A percentile compares a stretch with the other conserved stretches of the same genome.
Conservation (phyloP, 2,888 invertebrate genomes). For the Microdon myrmicae region DNA sequence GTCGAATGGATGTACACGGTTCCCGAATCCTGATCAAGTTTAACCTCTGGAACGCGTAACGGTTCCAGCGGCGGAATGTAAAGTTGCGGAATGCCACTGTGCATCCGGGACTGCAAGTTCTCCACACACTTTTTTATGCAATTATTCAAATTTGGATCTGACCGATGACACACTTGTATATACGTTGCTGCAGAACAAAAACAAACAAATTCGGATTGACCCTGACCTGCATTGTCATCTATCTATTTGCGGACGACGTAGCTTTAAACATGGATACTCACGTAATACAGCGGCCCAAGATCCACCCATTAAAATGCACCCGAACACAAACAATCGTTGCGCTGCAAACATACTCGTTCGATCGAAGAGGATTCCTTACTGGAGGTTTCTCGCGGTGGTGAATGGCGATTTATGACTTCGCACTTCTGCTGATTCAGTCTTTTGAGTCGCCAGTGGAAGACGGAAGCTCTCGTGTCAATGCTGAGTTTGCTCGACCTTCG, state of each 20-base stretch:
- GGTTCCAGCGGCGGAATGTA: conserved; percentile 79
- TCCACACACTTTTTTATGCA: conserved; percentile 74
- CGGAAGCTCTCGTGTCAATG: too few species aligned
- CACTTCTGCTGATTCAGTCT: too few species aligned
- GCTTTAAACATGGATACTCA: too few species aligned
- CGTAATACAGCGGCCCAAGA: conserved; percentile 17
- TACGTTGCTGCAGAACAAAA: conserved; percentile 71
- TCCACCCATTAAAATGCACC: conserved; percentile 18
- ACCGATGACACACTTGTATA: conserved; percentile 74
- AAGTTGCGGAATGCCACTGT: conserved; percentile 75
- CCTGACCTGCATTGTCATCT: too few species aligned
- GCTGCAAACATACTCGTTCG: conserved; percentile 21
- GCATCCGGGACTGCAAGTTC: conserved; percentile 70
- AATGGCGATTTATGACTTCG: too few species aligned
- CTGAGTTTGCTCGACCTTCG: too few species aligned
- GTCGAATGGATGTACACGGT: conserved; percentile 76
- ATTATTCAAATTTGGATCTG: conserved; percentile 70
- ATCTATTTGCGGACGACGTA: too few species aligned
- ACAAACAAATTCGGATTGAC: conserved; percentile 10
- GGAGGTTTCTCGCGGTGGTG: too few species aligned
- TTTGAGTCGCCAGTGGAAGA: too few species aligned
- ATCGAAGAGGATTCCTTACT: conserved; percentile 5
- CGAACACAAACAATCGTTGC: not conserved
- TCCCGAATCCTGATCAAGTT: conserved; percentile 75
- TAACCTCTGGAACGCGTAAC: conserved; percentile 73